Percentiles rank a stretch among this genome's conserved stretches.
Evolutionary conservation across 1,140 invertebrate species (phyloP).

Genomic region (Archegozetes longisetosus): DNA sequence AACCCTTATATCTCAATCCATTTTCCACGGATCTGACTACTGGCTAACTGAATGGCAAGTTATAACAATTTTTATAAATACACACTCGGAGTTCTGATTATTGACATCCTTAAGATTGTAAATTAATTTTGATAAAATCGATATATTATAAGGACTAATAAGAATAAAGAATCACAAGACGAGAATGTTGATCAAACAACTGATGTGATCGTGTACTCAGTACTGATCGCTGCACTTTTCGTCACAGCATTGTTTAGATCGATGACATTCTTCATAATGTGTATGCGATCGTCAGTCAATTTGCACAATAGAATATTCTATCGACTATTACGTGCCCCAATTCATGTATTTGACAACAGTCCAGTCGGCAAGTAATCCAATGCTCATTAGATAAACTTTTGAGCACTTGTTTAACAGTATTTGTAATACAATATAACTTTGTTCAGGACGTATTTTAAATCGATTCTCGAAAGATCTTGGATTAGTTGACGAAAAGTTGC

Average conservation of each 20-base stretch:
- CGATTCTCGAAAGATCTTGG: slow-evolving; percentile 15
- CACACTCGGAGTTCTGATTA: background rate
- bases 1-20: slow-evolving; percentile 19
- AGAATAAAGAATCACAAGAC: background rate
- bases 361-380: no score
- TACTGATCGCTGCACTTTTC: slow-evolving; percentile 27
- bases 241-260: slow-evolving; percentile 36
- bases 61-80: no score
- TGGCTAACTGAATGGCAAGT: slow-evolving; percentile 21
- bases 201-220: slow-evolving; percentile 23
- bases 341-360: slow-evolving; percentile 65
- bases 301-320: slow-evolving; percentile 71
- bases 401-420: background rate
- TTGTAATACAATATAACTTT: background rate
- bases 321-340: slow-evolving; percentile 57
- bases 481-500: slow-evolving; percentile 30
- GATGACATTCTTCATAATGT: slow-evolving; percentile 53
- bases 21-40: slow-evolving; percentile 22
- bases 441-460: slow-evolving; percentile 22
- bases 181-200: background rate
- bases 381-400: no score
- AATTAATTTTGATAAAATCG: slow-evolving; percentile 1
- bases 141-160: slow-evolving; percentile 1
- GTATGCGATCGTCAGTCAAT: slow-evolving; percentile 55
- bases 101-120: background rate